These are phyloP conservation scores for Odontocolon sp. DNA, from an alignment of 2,888 invertebrate species.

Conservation along the genomic window DNA sequence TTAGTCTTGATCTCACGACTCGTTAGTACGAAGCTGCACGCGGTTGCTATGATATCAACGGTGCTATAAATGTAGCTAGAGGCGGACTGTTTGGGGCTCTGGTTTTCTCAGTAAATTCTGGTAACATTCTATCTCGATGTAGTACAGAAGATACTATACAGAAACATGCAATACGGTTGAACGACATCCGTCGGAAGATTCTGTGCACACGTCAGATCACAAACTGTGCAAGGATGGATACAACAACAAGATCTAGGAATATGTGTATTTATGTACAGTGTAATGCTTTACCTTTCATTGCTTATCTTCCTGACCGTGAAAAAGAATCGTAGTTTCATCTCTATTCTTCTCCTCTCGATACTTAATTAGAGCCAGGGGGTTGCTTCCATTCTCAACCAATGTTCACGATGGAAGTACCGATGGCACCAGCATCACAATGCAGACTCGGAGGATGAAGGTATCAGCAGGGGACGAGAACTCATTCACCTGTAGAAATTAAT, in stretches of 20 bases:
- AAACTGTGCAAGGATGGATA: not conserved
- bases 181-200: slow-evolving; percentile 29
- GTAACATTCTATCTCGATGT: slow-evolving; percentile 38
- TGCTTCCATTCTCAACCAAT: slow-evolving; percentile 24
- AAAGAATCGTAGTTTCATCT: slow-evolving; percentile 32
- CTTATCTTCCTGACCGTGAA: not conserved
- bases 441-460: not conserved
- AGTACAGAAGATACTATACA: slow-evolving; percentile 3
- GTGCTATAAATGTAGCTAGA: slow-evolving; percentile 12
- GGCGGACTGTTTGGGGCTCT: slow-evolving; percentile 9
- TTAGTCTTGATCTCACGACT: slow-evolving; percentile 54
- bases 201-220: slow-evolving; percentile 36
- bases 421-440: slow-evolving; percentile 6
- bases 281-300: slow-evolving; percentile 17
- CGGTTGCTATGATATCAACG: slow-evolving; percentile 18
- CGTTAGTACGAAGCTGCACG: slow-evolving; percentile 45
- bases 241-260: slow-evolving; percentile 12
- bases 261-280: slow-evolving; percentile 10
- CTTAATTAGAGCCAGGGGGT: slow-evolving; percentile 48
- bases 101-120: slow-evolving; percentile 51
- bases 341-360: slow-evolving; percentile 12
- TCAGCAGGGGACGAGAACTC: slow-evolving; percentile 17
- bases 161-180: slow-evolving; percentile 24
- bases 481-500: slow-evolving; percentile 63
- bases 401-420: slow-evolving; percentile 16